Base-by-base conservation (phyloP, 2,888 invertebrate genomes). In the Stenurella melanura region DNA sequence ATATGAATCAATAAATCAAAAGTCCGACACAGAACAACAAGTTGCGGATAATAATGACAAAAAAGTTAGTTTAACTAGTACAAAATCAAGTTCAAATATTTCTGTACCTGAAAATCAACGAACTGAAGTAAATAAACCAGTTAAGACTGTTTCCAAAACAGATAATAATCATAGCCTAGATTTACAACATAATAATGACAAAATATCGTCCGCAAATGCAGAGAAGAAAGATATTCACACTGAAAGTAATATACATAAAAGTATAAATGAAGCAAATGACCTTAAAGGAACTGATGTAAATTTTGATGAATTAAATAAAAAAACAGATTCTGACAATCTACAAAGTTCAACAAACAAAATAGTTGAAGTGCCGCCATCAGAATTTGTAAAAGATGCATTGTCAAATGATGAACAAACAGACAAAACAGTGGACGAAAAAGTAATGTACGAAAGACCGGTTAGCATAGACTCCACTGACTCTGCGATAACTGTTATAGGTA, bases 381-480 rank as follows among this genome's bases (percentile, higher is more conserved):
- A 5, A 50, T n/a, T 1, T 12, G 42, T n/a, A 30, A 19, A 5
- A 63, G 5, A 34, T 19, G 1, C 42, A 12, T 38, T 11, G 10
- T 15, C 12, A 10, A 42, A 42, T 42, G 38, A 42, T 38, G 15
- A 64, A n/a, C n/a, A n/a, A 63, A 34, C n/a, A n/a, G 42, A 1
- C 15, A 50, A 50, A 15, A 19, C 5, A 42, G 19, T 7, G 10
- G 64, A 18, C 21, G 60, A 67, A 71, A 63, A 71, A 12, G 17
- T 38, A 57, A 61, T 56, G 17, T 19, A 63, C 50, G 78, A 80
- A 54, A 79, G 80, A 64, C 78, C 81, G 17, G 74, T 82, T 64
- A 86, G 85, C 79, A 81, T 82, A 54, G 83, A 82, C 58, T 87
- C 87, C 0, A 77, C 80, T 12, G 86, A 86, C 78, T 86, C 86